These are phyloP conservation scores for Stratiomys singularior DNA, from an alignment of 2,888 invertebrate genomes.

Conservation along the genomic window DNA sequence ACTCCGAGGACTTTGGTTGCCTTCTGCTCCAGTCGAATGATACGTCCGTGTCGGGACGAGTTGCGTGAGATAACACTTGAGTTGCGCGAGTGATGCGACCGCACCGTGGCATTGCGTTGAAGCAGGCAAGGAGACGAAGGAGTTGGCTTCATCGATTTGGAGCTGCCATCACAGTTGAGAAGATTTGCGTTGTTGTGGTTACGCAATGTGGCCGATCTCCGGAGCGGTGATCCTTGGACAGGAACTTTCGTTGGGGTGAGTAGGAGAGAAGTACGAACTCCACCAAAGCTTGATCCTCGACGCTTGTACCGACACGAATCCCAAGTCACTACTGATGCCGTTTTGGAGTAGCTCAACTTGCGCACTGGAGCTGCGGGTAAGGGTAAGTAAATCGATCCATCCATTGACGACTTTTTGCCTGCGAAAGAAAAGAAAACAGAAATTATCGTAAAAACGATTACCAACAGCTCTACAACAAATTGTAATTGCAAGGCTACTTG, in stretches of 20 bases:
- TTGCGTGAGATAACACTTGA: constrained; percentile 85
- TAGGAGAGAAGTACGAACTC: constrained; percentile 71
- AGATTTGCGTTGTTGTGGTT: constrained; percentile 66
- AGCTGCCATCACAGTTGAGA: constrained; percentile 20
- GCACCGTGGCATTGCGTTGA: constrained; percentile 69
- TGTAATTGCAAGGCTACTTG: too few species aligned
- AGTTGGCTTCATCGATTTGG: constrained; percentile 63
- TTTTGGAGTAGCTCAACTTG: constrained; percentile 67
- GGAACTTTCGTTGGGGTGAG: constrained; percentile 67
- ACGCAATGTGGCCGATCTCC: constrained; percentile 72
- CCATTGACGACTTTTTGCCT: constrained; percentile 19
- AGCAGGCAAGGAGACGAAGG: constrained; percentile 70
- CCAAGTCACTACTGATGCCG: constrained; percentile 76
- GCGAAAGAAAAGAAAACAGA: neutral
- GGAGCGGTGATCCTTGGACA: constrained; percentile 62
- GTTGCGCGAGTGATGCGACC: constrained; percentile 80
- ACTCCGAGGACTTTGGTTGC: constrained; percentile 96
- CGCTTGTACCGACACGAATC: constrained; percentile 73
- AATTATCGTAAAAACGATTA: neutral
- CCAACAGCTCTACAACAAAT: too few species aligned
- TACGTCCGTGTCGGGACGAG: constrained; percentile 84
- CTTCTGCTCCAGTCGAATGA: constrained; percentile 90
- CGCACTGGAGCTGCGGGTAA: constrained; percentile 56
- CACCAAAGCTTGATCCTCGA: constrained; percentile 78
- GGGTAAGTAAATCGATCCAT: neutral